These are phyloP conservation scores for Gadus chalcogrammus DNA, from an alignment of 2,113 vertebrate species.

Conservation along the genomic window DNA sequence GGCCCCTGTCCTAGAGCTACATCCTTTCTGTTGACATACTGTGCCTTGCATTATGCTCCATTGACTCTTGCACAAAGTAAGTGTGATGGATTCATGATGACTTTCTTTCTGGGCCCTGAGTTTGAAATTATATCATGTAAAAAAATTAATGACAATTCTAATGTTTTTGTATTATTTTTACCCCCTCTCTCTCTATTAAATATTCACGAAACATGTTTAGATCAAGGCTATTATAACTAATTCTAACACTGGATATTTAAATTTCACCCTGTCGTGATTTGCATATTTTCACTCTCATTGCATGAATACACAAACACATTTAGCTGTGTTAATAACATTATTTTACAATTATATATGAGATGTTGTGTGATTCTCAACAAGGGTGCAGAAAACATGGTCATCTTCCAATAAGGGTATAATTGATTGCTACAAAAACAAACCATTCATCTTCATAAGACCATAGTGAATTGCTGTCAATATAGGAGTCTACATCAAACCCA, in stretches of 20 bases:
- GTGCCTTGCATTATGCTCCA: slow-evolving; percentile 41
- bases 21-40: slow-evolving; percentile 37
- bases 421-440: slow-evolving; percentile 11
- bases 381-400: slow-evolving; percentile 5
- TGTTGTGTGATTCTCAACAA: slow-evolving; percentile 9
- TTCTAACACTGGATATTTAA: too few relatives aligned
- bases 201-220: too few relatives aligned
- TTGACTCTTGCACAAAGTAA: slow-evolving; percentile 26
- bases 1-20: slow-evolving; percentile 14
- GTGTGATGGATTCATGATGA: slow-evolving; percentile 34
- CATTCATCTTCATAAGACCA: slow-evolving; percentile 28
- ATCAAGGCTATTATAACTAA: too few relatives aligned
- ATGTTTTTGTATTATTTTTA: too few relatives aligned
- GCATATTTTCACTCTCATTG: too few relatives aligned
- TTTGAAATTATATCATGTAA: too few relatives aligned
- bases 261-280: too few relatives aligned
- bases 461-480: slow-evolving; percentile 14
- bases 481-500: too few relatives aligned
- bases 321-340: neutral
- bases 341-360: neutral
- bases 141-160: too few relatives aligned
- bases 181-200: too few relatives aligned
- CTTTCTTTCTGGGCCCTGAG: slow-evolving; percentile 3
- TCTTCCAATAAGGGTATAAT: slow-evolving; percentile 17
- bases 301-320: neutral